Percentiles rank a stretch among this genome's conserved stretches.
These are phyloP conservation scores for Psephotus haematonotus DNA, from an alignment of 2,113 vertebrate genomes.

Conservation along the genomic window DNA sequence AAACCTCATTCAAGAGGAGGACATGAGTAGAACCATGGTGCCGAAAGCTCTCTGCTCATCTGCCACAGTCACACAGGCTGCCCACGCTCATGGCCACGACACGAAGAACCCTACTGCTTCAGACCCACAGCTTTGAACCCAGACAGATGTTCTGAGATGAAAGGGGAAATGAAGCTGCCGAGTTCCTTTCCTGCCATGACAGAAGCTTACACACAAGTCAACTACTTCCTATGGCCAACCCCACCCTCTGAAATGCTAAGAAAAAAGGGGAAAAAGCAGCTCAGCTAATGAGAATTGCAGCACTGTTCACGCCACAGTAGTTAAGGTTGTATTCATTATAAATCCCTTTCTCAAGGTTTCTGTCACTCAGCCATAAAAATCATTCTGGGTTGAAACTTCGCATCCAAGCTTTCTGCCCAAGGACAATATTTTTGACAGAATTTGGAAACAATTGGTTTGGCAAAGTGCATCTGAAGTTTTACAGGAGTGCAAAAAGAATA, in stretches of 20 bases:
- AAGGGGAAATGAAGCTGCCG: not conserved
- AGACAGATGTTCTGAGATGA: slow-evolving; percentile 40
- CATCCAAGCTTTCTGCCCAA: slow-evolving; percentile 61
- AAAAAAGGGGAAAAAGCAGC: not conserved
- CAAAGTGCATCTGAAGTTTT: not conserved
- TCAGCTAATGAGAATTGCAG: slow-evolving; percentile 64
- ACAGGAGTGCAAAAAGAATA: slow-evolving; percentile 40
- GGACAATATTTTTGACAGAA: slow-evolving; percentile 66
- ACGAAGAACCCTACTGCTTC: not conserved
- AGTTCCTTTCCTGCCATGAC: slow-evolving; percentile 27
- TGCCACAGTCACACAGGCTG: not conserved
- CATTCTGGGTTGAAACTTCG: slow-evolving; percentile 47
- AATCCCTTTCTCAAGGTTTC: slow-evolving; percentile 54
- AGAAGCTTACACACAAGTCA: not conserved
- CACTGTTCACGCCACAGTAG: not conserved
- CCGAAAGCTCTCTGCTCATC: not conserved
- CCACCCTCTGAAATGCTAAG: slow-evolving; percentile 48
- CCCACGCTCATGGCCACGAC: not conserved
- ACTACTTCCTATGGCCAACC: slow-evolving; percentile 25
- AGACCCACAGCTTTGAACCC: slow-evolving; percentile 8
- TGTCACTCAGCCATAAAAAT: slow-evolving; percentile 57
- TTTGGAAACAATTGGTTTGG: slow-evolving; percentile 72
- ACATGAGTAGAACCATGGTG: not conserved
- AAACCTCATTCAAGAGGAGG: not conserved
- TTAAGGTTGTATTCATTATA: slow-evolving; percentile 37